Conservation (phyloP, 2,113 vertebrate species). For the Syngnathus typhle region DNA sequence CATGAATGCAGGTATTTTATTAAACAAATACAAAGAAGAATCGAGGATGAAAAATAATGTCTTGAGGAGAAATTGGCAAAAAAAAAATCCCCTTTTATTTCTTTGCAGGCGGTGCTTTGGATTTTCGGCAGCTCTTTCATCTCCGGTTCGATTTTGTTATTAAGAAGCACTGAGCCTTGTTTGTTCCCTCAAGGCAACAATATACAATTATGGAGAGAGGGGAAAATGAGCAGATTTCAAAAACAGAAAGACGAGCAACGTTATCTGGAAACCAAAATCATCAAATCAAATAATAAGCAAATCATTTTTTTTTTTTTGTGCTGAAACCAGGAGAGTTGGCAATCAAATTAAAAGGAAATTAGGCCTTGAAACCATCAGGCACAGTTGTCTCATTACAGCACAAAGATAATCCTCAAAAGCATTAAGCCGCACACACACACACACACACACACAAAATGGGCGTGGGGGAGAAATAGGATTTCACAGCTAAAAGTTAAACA, state of each 20-base stretch:
- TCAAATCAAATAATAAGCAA: constrained; percentile 66
- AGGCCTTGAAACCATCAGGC: constrained; percentile 62
- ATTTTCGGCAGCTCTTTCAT: constrained; percentile 57
- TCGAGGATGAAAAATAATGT: constrained; percentile 41
- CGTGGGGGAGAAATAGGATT: constrained; percentile 38
- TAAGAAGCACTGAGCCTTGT: constrained; percentile 54
- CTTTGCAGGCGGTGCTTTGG: constrained; percentile 50
- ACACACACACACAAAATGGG: constrained; percentile 3
- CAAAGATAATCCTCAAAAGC: constrained; percentile 66
- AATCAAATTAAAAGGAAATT: constrained; percentile 71
- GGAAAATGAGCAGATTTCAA: constrained; percentile 53
- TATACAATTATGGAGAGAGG: constrained; percentile 47
- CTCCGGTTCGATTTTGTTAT: constrained; percentile 52
- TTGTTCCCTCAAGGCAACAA: constrained; percentile 71
- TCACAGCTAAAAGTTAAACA: constrained; percentile 53
- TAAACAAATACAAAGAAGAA: background rate
- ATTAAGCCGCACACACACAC: constrained; percentile 52
- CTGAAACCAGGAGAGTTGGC: constrained; percentile 61
- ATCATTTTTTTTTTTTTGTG: constrained; percentile 43
- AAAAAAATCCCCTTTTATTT: constrained; percentile 52
- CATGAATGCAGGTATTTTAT: background rate
- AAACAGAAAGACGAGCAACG: constrained; percentile 57
- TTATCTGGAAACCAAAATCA: constrained; percentile 59
- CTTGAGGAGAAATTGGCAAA: constrained; percentile 51
- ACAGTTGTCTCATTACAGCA: constrained; percentile 64